Evolutionary conservation across 2,113 vertebrate genomes (phyloP).

Genomic region (Gavia stellata): DNA sequence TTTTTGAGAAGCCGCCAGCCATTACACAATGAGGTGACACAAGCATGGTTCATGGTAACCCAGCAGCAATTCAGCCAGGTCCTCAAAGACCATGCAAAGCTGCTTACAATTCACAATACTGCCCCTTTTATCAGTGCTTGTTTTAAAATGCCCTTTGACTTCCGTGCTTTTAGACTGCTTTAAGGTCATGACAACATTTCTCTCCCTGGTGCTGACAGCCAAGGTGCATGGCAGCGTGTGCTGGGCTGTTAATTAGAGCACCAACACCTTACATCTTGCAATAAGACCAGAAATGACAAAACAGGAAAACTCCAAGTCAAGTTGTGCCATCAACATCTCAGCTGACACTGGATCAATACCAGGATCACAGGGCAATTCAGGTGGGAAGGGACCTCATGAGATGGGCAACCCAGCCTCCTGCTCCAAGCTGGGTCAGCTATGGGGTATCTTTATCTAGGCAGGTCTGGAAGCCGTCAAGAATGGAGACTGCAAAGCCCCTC

Average conservation of each 20-base stretch:
- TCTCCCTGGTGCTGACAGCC: neutral
- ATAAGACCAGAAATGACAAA: neutral
- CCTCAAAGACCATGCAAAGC: neutral
- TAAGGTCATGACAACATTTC: neutral
- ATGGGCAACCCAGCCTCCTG: neutral
- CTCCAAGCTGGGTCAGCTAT: neutral
- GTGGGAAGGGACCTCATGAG: neutral
- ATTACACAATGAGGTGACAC: fast-evolving
- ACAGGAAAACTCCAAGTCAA: neutral
- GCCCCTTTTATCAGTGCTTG: too few relatives aligned
- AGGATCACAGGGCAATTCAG: neutral
- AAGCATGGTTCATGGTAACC: fast-evolving
- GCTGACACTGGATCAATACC: neutral
- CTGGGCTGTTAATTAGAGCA: neutral
- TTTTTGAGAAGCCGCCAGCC: neutral
- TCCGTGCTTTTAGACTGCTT: neutral
- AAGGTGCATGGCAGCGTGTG: fast-evolving
- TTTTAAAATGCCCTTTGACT: neutral
- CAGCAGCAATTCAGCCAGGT: neutral
- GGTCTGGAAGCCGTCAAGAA: neutral
- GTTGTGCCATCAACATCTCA: neutral
- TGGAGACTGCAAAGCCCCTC: neutral
- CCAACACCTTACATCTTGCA: neutral
- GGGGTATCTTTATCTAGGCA: neutral
- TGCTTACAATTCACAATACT: neutral